Percentiles rank a stretch among this genome's conserved stretches.
These are phyloP conservation scores for Antigone vipio DNA, from an alignment of 2,113 vertebrate genomes.

Conservation along the genomic window DNA sequence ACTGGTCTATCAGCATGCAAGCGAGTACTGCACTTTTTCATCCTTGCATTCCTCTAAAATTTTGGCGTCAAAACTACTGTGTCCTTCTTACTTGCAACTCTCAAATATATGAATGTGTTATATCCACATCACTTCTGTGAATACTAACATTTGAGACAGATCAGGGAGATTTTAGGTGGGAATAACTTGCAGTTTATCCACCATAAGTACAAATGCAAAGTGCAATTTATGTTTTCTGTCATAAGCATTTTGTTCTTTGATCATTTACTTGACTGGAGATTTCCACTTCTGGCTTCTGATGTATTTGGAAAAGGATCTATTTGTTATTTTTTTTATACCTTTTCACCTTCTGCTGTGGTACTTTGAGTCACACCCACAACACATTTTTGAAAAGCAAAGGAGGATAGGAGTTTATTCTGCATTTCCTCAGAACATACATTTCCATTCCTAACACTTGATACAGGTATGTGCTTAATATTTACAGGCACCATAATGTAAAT, in stretches of 20 bases:
- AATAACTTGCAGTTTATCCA: neutral
- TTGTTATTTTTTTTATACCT: neutral
- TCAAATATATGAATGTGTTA: neutral
- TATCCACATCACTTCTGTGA: neutral
- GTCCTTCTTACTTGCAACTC: neutral
- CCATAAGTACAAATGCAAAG: neutral
- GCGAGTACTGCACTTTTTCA: neutral
- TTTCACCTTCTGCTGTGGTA: neutral
- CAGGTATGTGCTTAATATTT: neutral
- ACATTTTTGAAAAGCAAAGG: neutral
- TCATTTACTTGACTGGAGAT: neutral
- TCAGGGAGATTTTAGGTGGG: neutral
- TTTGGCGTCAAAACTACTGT: neutral
- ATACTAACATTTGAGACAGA: neutral
- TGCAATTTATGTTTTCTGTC: neutral
- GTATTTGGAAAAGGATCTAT: neutral
- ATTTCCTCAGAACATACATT: neutral
- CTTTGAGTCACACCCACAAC: neutral
- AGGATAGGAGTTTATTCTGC: neutral
- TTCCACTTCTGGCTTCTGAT: neutral
- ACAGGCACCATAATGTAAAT: neutral
- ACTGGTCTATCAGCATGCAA: neutral
- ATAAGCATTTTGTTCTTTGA: neutral
- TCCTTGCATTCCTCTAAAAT: neutral
- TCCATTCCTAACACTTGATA: neutral